phyloP scores from a whole-genome alignment of 1,140 invertebrate genomes.

The Nasonia vitripennis region DNA sequence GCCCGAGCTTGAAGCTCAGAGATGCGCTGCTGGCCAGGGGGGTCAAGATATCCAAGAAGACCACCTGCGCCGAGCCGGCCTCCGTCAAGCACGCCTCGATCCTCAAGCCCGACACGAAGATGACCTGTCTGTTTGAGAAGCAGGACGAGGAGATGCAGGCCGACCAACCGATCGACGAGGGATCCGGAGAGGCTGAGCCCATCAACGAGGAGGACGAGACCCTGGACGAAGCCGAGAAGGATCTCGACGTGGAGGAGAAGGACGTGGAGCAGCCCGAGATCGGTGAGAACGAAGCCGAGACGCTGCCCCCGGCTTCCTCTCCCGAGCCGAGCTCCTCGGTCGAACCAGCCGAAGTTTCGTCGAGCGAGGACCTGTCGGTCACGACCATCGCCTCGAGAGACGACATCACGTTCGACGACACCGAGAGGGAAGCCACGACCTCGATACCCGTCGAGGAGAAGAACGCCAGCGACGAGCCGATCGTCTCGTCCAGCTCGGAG shows the following conservation, averaged over 20 bases:
- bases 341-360: background rate
- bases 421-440: slow-evolving; percentile 4
- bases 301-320: background rate
- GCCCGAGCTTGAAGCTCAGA: slow-evolving; percentile 62
- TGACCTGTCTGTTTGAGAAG: slow-evolving; percentile 63
- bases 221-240: slow-evolving; percentile 47
- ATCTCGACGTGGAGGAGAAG: background rate
- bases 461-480: background rate
- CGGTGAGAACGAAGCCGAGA: background rate
- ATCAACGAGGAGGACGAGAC: slow-evolving; percentile 45
- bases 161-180: slow-evolving; percentile 60
- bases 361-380: background rate
- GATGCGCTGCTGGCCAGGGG: slow-evolving; percentile 61
- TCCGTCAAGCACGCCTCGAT: slow-evolving; percentile 60
- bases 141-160: slow-evolving; percentile 68
- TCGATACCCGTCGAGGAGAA: background rate
- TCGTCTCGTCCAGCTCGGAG: background rate
- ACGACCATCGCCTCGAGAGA: slow-evolving; percentile 10
- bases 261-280: background rate
- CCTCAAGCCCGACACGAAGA: slow-evolving; percentile 57
- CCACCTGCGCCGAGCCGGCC: slow-evolving; percentile 60
- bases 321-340: background rate
- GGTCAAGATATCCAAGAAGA: slow-evolving; percentile 63
- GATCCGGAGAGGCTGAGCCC: background rate
- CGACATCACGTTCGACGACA: slow-evolving; percentile 39